A percentile compares a stretch with the other conserved stretches of the same genome.
These are phyloP conservation scores for Triops cancriformis DNA, from an alignment of 1,140 invertebrate genomes.

Conservation along the genomic window DNA sequence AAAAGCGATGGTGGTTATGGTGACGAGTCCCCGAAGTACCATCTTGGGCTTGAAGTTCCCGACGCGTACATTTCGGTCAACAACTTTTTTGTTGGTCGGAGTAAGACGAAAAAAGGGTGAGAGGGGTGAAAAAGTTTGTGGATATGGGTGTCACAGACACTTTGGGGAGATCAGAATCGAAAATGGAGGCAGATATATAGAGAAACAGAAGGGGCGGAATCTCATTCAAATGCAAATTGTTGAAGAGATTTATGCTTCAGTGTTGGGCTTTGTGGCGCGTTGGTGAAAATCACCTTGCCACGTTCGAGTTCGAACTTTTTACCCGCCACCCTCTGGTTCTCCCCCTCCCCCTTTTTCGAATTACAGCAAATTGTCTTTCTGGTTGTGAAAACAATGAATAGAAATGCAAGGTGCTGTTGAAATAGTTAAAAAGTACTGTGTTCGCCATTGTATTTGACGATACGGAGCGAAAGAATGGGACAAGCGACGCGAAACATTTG, in stretches of 20 bases:
- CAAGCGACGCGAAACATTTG: too few relatives aligned
- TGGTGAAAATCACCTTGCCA: too few relatives aligned
- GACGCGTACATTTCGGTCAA: neutral
- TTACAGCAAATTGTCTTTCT: too few relatives aligned
- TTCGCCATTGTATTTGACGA: too few relatives aligned
- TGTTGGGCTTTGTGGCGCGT: neutral
- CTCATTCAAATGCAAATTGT: conserved; percentile 3
- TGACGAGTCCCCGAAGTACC: neutral
- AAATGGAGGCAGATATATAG: neutral
- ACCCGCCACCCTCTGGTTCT: too few relatives aligned
- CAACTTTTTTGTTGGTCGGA: neutral
- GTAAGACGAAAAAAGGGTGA: too few relatives aligned
- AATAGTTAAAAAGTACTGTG: too few relatives aligned
- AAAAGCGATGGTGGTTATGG: neutral
- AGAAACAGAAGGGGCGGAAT: neutral
- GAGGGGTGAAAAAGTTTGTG: neutral
- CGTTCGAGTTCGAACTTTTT: too few relatives aligned
- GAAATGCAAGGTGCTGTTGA: too few relatives aligned
- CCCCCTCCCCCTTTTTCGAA: too few relatives aligned
- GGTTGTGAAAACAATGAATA: too few relatives aligned
- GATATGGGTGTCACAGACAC: neutral
- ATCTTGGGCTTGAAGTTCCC: neutral
- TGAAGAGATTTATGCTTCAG: neutral
- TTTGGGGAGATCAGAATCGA: neutral
- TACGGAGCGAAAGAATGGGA: too few relatives aligned